phyloP scores from a whole-genome alignment of 2,113 vertebrate species.

The Macquaria ambigua region DNA sequence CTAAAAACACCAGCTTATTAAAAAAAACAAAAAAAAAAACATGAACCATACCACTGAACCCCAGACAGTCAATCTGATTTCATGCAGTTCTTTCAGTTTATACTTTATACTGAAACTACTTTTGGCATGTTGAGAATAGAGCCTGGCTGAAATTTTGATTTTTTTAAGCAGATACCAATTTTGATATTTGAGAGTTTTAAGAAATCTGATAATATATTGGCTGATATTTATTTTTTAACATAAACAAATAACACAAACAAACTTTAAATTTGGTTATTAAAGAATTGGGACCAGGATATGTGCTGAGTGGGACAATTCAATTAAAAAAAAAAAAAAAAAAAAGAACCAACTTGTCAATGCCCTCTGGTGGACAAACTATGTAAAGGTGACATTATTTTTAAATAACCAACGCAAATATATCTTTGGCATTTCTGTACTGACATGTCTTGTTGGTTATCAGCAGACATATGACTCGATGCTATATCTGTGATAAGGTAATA shows the following conservation, averaged over 20 bases:
- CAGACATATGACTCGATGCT: background rate
- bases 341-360: background rate
- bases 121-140: background rate
- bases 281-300: background rate
- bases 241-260: background rate
- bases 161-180: background rate
- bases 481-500: background rate
- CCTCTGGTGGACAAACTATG: constrained; percentile 40
- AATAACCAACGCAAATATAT: background rate
- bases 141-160: background rate
- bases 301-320: background rate
- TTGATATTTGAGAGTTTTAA: background rate
- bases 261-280: background rate
- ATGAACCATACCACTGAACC: background rate
- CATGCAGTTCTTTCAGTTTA: background rate
- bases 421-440: background rate
- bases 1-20: background rate
- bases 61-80: background rate
- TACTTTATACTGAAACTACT: no score
- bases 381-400: background rate
- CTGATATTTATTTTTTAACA: background rate
- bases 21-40: background rate
- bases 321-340: background rate
- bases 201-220: background rate
- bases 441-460: background rate